Conservation (phyloP, 2,113 vertebrate genomes). For the Lynx canadensis region DNA sequence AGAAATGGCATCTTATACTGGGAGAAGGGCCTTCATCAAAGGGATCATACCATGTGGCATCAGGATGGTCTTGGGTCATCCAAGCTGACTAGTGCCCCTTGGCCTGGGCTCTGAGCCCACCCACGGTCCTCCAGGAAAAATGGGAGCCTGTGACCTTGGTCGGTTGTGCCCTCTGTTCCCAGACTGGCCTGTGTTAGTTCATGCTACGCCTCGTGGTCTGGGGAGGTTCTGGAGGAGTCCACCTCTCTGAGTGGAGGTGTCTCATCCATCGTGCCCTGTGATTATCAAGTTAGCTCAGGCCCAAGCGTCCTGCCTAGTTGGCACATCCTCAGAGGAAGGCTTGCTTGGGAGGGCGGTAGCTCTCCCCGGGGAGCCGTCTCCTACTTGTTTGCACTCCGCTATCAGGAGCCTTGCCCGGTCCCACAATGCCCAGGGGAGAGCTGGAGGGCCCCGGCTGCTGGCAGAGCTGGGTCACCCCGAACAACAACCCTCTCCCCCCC, state of each 20-base stretch:
- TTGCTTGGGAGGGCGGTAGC: background rate
- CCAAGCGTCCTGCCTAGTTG: background rate
- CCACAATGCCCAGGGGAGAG: background rate
- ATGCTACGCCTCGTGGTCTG: background rate
- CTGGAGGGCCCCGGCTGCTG: too few species aligned
- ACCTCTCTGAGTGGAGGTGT: background rate
- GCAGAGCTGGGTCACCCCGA: background rate
- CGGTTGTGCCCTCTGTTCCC: background rate
- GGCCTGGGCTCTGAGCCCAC: background rate
- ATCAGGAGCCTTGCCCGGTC: background rate
- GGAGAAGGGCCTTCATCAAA: background rate
- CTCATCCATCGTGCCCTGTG: background rate
- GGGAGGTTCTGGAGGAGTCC: background rate
- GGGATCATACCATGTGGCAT: background rate
- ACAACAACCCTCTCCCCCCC: background rate
- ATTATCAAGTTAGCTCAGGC: conserved; percentile 12
- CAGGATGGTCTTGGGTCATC: background rate
- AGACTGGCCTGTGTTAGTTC: background rate
- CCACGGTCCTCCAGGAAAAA: background rate
- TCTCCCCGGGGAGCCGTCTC: background rate
- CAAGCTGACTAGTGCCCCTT: background rate
- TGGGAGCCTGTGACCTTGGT: background rate
- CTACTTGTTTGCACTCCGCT: background rate
- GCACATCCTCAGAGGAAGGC: background rate
- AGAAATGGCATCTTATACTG: background rate